A percentile compares a stretch with the other conserved stretches of the same genome.
phyloP scores from a whole-genome alignment of 2,797 vertebrate species.

The Hoplostethus mediterraneus region DNA sequence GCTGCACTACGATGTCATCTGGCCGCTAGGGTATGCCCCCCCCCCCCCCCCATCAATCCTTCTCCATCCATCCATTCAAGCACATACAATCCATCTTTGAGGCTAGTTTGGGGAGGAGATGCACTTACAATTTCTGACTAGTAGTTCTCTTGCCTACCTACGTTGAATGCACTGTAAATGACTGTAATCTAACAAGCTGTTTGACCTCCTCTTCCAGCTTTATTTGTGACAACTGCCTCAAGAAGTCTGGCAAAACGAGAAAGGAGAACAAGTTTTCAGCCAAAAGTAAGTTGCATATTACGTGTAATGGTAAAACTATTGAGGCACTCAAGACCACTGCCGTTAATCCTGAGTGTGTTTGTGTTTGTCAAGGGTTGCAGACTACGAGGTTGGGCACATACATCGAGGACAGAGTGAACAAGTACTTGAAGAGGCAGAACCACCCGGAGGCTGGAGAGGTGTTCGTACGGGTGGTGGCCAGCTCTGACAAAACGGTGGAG shows the following conservation, averaged over 20 bases:
- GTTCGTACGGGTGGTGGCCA: constrained; percentile 97
- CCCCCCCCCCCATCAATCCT: neutral
- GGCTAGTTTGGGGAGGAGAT: too few species aligned
- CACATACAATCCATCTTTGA: neutral
- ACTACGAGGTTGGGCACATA: constrained; percentile 93
- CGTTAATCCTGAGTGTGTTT: constrained; percentile 11
- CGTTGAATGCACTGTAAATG: too few species aligned
- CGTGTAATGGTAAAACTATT: neutral
- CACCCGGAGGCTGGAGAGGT: constrained; percentile 98
- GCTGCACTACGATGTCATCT: constrained; percentile 97
- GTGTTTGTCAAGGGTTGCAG: constrained; percentile 87
- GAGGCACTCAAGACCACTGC: neutral
- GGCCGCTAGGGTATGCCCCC: constrained; percentile 92
- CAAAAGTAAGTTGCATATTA: constrained; percentile 88
- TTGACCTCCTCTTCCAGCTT: constrained; percentile 83
- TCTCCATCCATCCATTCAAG: neutral
- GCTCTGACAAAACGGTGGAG: constrained; percentile 98
- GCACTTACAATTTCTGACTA: too few species aligned
- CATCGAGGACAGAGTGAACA: constrained; percentile 97
- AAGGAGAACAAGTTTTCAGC: constrained; percentile 99
- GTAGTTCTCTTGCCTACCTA: too few species aligned
- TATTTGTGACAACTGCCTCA: constrained; percentile 98
- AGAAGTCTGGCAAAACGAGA: constrained; percentile 93
- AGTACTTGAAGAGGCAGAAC: constrained; percentile 97
- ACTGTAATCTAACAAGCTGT: neutral